Base-by-base conservation (phyloP, 2,797 vertebrate genomes). In the Scleropages formosus region DNA sequence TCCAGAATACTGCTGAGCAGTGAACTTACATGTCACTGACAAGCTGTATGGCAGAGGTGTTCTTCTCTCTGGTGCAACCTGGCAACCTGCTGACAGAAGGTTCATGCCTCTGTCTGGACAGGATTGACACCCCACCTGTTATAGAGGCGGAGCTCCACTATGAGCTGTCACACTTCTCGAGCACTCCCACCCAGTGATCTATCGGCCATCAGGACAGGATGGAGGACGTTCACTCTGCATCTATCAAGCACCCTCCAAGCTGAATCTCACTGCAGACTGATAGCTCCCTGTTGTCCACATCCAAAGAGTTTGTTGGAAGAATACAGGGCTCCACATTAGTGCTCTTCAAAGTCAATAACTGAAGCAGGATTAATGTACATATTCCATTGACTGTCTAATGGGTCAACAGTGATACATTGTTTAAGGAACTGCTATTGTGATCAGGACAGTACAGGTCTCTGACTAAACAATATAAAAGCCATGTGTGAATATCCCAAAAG, bases 41-140 rank as follows among this genome's bases (percentile, higher is more conserved):
- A 9, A 18, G 51, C 24, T 27, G 26, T 24, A 39, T 47, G 31
- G n/a, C 51, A 71, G 51, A 56, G 16, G 11, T 16, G 8, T 56
- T 18, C 69, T 24, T 27, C 15, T 58, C 51, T 69, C 16, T 10
- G 27, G 69, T 39, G 49, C n/a, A 49, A 20, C 51, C 15, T 51
- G 53, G 69, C 69, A 71, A 26, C 69, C 51, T 26, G 27, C 51
- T 71, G 69, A 31, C 69, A 71, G 69, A 26, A 16, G 39, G 46
- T 26, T 49, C 31, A 49, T 56, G 24, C 51, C 26, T n/a, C 49
- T 49, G 16, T 27, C 69, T 18, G 6, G 24, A 58, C 26, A 56
- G 69, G 51, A 58, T 15, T 71, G 69, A 71, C 69, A 71, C 49
- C 69, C 31, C 51, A 39, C 69, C 49, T 71, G 11, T 26, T 26